Conservation (phyloP, 2,797 vertebrate genomes). For the Enteromius paludinosus region DNA sequence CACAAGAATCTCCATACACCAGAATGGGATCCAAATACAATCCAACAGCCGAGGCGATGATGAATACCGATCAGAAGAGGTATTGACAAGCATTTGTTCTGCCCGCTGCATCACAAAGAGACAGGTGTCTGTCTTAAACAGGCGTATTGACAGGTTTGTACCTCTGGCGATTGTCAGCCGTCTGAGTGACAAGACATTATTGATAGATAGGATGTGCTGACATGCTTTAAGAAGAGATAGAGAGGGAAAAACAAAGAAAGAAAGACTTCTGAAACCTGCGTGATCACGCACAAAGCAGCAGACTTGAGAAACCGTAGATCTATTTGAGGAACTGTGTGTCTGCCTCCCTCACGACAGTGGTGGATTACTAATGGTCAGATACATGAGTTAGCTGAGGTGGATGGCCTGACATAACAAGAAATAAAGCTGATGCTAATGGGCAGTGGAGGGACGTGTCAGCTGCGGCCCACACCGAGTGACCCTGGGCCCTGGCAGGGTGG, state of each 20-base stretch:
- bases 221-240: constrained; percentile 56
- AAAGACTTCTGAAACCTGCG: constrained; percentile 18
- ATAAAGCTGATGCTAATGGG: constrained; percentile 56
- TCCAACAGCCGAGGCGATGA: constrained; percentile 53
- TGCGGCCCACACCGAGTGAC: constrained; percentile 51
- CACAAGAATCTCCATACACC: constrained; percentile 31
- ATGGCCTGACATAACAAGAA: constrained; percentile 46
- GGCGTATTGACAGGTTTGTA: constrained; percentile 75
- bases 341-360: constrained; percentile 29
- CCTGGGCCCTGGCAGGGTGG: constrained; percentile 55
- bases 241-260: constrained; percentile 42
- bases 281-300: constrained; percentile 1
- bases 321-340: constrained; percentile 15
- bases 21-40: constrained; percentile 50
- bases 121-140: constrained; percentile 68
- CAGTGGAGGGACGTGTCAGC: constrained; percentile 51
- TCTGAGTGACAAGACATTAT: constrained; percentile 79
- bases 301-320: neutral
- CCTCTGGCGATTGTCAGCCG: constrained; percentile 75
- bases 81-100: constrained; percentile 80
- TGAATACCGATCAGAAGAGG: constrained; percentile 64
- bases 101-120: constrained; percentile 55
- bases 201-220: constrained; percentile 79
- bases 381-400: constrained; percentile 24
- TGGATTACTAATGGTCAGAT: constrained; percentile 44